Evolutionary conservation across 1,140 invertebrate species (phyloP), one percentile per base, ranked within the genome.

Genomic region (Zaprionus gabonicus): DNA sequence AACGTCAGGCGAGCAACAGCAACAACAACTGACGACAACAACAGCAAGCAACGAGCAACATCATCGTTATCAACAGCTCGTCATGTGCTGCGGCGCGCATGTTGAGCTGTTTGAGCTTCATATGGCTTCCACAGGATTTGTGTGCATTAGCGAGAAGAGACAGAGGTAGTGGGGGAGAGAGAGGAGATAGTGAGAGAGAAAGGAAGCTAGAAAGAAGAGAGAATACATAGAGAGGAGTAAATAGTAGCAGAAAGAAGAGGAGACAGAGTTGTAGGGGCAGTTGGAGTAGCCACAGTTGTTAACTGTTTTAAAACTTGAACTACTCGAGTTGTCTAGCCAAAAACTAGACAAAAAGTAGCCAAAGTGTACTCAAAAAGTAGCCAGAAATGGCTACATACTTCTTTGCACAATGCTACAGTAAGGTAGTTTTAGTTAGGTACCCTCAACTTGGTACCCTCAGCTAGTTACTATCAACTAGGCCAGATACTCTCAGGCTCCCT

Each of bases 121-220:
- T 90, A 90, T 90, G 85, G 85, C 85, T 90, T 90, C 85, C 78
- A 81, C 59, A 75, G 86, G 85, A 85, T 90, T 90, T 82, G 75
- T 79, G 79, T 86, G 79, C 82, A 76, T 85, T 81, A 85, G 74
- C 70, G 31, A 28, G 34, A 12, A 60, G 15, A 23, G 31, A 20
- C 12, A 64, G 34, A 53, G 3, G 49, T 23, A 34, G 15, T 46
- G 17, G 53, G 4, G 57, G 59, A 46, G 28, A 51, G 51, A 55
- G 34, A 20, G 23, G 23, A 1, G 23, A 1, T 23, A 23, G 59
- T n/a, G 41, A 36, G 28, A 38, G 38, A 31, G 23, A 12, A 34
- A 12, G 44, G 15, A n/a, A 20, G 23, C 34, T 12, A 49, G 55
- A 53, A 25, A 59, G 28, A 64, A 64, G 28, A 28, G 17, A 65